Percentiles rank a stretch among this genome's conserved stretches.
phyloP scores from a whole-genome alignment of 2,113 vertebrate genomes.

The Lepus europaeus region DNA sequence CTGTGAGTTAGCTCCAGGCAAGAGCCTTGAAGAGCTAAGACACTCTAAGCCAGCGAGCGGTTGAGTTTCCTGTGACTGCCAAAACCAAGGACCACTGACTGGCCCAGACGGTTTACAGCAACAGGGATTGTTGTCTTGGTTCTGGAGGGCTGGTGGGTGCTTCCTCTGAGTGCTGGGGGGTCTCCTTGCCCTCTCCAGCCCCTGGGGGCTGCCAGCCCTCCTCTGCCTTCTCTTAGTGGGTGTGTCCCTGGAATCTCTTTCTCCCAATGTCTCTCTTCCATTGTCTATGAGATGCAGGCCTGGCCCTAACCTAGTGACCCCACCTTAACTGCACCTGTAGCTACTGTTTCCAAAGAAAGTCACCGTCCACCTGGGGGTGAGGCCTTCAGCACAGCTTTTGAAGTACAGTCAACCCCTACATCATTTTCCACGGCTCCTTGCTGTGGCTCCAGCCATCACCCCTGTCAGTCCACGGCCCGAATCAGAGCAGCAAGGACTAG shows the following conservation, averaged over 20 bases:
- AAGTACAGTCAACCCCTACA: neutral
- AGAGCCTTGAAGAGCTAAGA: neutral
- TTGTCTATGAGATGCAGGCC: neutral
- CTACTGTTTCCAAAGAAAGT: neutral
- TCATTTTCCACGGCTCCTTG: neutral
- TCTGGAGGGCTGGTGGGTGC: too few relatives aligned
- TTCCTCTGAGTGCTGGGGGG: neutral
- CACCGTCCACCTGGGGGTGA: too few relatives aligned
- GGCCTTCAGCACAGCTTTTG: neutral
- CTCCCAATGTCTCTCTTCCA: too few relatives aligned
- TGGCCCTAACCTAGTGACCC: neutral
- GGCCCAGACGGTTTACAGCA: neutral
- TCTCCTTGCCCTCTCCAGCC: too few relatives aligned
- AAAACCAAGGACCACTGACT: rapidly evolving
- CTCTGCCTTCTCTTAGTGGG: neutral
- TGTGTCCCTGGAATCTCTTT: neutral
- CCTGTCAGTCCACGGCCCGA: too few relatives aligned
- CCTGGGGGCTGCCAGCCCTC: neutral
- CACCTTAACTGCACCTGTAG: neutral
- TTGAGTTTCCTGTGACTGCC: neutral
- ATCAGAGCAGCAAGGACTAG: neutral
- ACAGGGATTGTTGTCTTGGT: neutral
- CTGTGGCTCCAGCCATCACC: too few relatives aligned
- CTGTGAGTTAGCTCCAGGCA: neutral
- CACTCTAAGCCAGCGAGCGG: too few relatives aligned